Base-by-base conservation (phyloP, 2,113 vertebrate genomes). In the Microtus montanus region DNA sequence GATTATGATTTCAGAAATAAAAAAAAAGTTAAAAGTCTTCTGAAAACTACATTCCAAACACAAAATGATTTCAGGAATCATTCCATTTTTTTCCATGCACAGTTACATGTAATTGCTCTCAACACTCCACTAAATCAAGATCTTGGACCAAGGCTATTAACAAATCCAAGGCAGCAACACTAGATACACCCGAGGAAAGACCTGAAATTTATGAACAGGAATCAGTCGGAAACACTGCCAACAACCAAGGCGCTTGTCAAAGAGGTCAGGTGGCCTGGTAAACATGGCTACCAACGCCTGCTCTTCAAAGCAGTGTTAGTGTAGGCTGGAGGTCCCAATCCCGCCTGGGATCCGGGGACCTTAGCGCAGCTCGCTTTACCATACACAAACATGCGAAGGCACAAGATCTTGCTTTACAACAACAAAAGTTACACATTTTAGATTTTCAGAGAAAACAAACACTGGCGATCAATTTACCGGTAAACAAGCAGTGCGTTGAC, bases 41-140 rank as follows among this genome's bases (percentile, higher is more conserved):
- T 49, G 28, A 90, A 89, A 95, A 94, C 74, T 8, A 52, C 8
- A 79, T 89, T 41, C n/a, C 80, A 92, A 90, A 80, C n/a, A 92
- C 26, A 88, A 74, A 87, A 91, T 58, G 1, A 86, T 33, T 77
- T 71, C 38, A 26, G 26, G 10, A 28, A 38, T 54, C 35, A 88
- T 58, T 38, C 28, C 24, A 15, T 33, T 47, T 14, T 33, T 33
- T 2, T 38, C n/a, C 61, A 11, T 28, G 28, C 41, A 89, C n/a
- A 92, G 30, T 3, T 63, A 49, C 7, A 2, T 44, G 82, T 5
- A 52, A 78, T 14, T 3, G 24, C 11, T 64, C 41, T n/a, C 79
- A 44, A 54, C 1, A 17, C 14, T 28, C 71, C 58, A 41, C 64
- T 19, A 77, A 88, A 87, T 87, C 75, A 74, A 10, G 33, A 80